Evolutionary conservation across 2,113 vertebrate genomes (phyloP).

Genomic region (Zosterops pallidus): DNA sequence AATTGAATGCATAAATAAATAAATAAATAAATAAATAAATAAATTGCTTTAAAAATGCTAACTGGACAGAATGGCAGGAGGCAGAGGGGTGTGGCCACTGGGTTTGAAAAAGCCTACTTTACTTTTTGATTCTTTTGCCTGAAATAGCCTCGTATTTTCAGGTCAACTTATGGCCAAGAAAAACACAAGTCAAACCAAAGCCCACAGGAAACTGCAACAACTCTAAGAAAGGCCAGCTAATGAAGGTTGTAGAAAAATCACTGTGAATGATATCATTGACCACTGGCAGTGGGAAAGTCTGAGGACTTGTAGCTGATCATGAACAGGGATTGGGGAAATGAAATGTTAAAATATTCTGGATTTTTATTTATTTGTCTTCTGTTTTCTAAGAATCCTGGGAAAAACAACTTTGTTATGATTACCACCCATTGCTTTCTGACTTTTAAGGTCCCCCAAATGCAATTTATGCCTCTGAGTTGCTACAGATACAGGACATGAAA

Average conservation of each 20-base stretch:
- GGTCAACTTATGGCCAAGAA: conserved; percentile 36
- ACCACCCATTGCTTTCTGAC: conserved; percentile 38
- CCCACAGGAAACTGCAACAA: conserved; percentile 53
- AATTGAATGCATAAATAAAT: neutral
- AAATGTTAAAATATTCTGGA: conserved; percentile 55
- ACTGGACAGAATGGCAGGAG: neutral
- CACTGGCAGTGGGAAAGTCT: conserved; percentile 50
- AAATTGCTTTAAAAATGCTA: neutral
- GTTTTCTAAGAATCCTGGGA: conserved; percentile 61
- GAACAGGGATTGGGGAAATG: neutral
- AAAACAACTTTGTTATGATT: conserved; percentile 13
- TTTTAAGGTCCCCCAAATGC: neutral
- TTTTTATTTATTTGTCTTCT: conserved; percentile 45
- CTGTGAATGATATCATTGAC: conserved; percentile 49
- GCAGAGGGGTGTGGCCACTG: neutral
- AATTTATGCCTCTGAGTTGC: conserved; percentile 7
- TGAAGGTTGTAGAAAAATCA: conserved; percentile 50
- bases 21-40: neutral
- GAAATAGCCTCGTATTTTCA: conserved; percentile 62
- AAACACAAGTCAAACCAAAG: conserved; percentile 55
- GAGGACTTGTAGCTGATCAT: neutral
- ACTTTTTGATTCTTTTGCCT: conserved; percentile 25
- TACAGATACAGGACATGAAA: neutral
- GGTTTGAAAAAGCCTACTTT: conserved; percentile 16
- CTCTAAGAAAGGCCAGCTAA: conserved; percentile 32